phyloP scores from a whole-genome alignment of 2,113 vertebrate species.

The Sylvietta virens region DNA sequence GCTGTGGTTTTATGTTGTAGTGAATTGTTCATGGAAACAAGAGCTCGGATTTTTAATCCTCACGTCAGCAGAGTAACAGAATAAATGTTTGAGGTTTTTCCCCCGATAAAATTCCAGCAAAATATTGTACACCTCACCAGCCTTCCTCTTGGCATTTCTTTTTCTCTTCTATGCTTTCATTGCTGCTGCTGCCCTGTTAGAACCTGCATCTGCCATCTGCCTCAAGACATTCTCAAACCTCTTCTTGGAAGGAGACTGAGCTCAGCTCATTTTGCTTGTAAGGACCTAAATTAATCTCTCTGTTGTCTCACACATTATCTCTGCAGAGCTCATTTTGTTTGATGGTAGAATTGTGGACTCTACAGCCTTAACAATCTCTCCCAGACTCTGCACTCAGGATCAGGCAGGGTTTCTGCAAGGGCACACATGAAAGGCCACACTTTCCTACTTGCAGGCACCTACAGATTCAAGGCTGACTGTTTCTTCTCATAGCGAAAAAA shows the following conservation, averaged over 20 bases:
- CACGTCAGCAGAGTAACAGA: background rate
- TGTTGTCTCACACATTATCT: background rate
- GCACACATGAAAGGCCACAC: background rate
- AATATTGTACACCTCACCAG: background rate
- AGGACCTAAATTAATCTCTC: background rate
- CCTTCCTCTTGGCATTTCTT: background rate
- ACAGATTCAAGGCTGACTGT: background rate
- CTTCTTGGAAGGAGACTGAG: background rate
- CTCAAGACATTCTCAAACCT: background rate
- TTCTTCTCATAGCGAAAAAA: background rate
- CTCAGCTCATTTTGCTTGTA: background rate
- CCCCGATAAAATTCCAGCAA: background rate
- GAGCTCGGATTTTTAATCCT: background rate
- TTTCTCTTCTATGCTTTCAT: background rate
- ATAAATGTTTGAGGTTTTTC: background rate
- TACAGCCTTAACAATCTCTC: background rate
- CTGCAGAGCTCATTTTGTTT: slow-evolving; percentile 9
- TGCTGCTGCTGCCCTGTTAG: background rate
- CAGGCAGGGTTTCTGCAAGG: background rate
- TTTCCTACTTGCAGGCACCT: background rate
- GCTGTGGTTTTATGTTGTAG: background rate
- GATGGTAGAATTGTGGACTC: background rate
- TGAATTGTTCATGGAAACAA: background rate
- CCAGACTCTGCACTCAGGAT: background rate
- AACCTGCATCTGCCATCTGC: background rate